Conservation (phyloP, 2,113 vertebrate species). For the Ictalurus punctatus region DNA sequence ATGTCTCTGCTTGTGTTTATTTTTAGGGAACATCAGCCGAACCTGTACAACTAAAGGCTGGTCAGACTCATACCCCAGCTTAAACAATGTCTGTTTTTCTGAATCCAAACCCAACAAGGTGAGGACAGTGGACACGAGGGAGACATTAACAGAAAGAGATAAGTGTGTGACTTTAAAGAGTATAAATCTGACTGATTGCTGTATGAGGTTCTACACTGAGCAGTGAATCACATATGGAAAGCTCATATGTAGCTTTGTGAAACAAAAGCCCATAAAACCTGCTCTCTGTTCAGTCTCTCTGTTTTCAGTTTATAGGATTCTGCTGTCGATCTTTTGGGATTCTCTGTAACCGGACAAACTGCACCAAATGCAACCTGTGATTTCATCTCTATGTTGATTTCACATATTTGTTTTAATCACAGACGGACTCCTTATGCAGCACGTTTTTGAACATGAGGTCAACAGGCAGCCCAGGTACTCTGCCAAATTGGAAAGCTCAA, state of each 20-base stretch:
- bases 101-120: slow-evolving; percentile 60
- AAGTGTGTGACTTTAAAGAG: neutral
- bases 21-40: slow-evolving; percentile 67
- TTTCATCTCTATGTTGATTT: too few species aligned
- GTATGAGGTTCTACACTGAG: neutral
- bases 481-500: too few species aligned
- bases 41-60: slow-evolving; percentile 70
- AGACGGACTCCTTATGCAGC: too few species aligned
- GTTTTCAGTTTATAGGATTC: too few species aligned
- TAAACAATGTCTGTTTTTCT: slow-evolving; percentile 60
- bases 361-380: too few species aligned
- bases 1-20: slow-evolving; percentile 19
- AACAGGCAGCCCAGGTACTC: too few species aligned
- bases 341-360: too few species aligned
- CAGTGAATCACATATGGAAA: neutral
- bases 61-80: slow-evolving; percentile 62
- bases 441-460: too few species aligned
- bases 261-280: neutral
- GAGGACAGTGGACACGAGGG: slow-evolving; percentile 2
- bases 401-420: too few species aligned
- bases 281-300: neutral
- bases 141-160: neutral
- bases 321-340: too few species aligned
- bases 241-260: neutral
- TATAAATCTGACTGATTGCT: neutral